Base-by-base conservation (phyloP, 2,797 vertebrate genomes). In the Nyctalus aviator region DNA sequence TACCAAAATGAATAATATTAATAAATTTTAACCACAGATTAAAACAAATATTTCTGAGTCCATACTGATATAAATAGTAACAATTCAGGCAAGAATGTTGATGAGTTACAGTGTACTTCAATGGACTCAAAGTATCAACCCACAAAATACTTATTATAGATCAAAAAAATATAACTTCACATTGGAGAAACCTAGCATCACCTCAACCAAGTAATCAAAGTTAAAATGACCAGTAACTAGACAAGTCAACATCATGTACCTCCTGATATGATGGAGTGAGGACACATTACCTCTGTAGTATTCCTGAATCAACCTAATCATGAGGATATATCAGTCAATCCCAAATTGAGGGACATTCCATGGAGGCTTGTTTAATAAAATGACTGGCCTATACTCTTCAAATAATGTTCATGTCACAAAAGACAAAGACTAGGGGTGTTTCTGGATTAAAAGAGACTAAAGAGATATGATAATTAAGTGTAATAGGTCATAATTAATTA, bases 91-190 rank as follows among this genome's bases (percentile, higher is more conserved):
- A 82, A 69, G 44, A 69, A 87, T 71, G 25, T 75, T 72, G 30
- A 62, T 90, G 68, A 93, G 53, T 68, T 86, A 73, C 9, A 62
- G 30, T 15, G 62, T 71, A 86, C 57, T 53, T 66, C 71, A 35
- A 77, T 55, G 66, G 14, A 75, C 21, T 69, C 37, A 23, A 90
- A 78, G 3, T 78, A 62, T 83, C 41, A 84, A 59, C 77, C 57
- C 59, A 83, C 12, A 48, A 76, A 68, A 75, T 48, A 72, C 64
- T 71, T 75, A 46, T 21, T 62, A 86, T 77, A 59, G 50, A 75
- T 35, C 2, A 69, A 82, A 94, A 94, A 93, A 62, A 57, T 35
- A 62, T 83, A 88, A 59, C 48, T 93, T 93, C 68, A 90, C 50
- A 86, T 23, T 82, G 15, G 55, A 82, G 32, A 93, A 84, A 81